Evolutionary conservation across 2,113 vertebrate genomes (phyloP).

Genomic region (Chascanopsetta lugubris): DNA sequence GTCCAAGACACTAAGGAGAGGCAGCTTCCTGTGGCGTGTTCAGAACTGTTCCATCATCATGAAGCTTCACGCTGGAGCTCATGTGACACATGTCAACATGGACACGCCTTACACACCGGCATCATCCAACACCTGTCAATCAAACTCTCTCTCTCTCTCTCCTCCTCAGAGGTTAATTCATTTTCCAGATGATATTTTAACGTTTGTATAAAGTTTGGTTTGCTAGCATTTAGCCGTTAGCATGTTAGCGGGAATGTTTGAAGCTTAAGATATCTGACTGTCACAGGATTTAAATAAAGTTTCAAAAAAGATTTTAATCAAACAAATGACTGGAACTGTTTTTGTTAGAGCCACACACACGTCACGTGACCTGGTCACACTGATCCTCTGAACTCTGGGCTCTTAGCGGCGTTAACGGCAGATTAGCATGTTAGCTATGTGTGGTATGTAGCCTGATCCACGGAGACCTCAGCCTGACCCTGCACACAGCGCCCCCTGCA

Average conservation of each 20-base stretch:
- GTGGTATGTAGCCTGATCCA: background rate
- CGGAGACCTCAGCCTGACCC: background rate
- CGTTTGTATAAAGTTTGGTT: background rate
- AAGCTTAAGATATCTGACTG: background rate
- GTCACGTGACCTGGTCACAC: slow-evolving; percentile 5
- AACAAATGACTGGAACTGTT: too few species aligned
- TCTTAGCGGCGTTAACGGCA: background rate
- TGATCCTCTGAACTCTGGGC: background rate
- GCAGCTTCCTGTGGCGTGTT: too few species aligned
- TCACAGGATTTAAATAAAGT: background rate
- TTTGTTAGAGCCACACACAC: background rate
- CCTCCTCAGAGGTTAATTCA: background rate
- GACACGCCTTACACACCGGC: background rate
- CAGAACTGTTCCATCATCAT: background rate
- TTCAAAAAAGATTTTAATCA: background rate
- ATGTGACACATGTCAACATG: background rate
- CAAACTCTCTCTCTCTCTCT: background rate
- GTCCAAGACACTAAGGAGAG: background rate
- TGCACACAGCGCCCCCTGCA: background rate
- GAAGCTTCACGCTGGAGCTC: background rate
- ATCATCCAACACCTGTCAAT: background rate
- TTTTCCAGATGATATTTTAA: too few species aligned
- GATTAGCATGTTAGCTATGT: slow-evolving; percentile 41
- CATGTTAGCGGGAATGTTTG: background rate
- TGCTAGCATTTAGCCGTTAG: background rate